phyloP scores from a whole-genome alignment of 2,888 invertebrate species.

The Limnephilus lunatus region DNA sequence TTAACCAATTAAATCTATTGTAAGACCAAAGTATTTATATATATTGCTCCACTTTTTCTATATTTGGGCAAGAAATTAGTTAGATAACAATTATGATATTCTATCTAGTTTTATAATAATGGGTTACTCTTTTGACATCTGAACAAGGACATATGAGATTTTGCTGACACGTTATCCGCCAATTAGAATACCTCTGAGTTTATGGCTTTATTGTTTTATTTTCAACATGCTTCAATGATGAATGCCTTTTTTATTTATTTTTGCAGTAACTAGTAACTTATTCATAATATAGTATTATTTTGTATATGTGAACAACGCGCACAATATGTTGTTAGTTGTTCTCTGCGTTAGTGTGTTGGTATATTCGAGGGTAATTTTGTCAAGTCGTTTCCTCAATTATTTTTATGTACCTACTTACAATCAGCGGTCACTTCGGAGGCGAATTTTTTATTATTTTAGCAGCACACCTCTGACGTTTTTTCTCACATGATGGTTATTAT shows the following conservation, averaged over 20 bases:
- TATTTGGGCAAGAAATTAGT: background rate
- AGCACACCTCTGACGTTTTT: background rate
- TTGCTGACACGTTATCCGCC: background rate
- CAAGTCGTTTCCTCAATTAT: slow-evolving; percentile 40
- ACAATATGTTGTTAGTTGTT: slow-evolving; percentile 5
- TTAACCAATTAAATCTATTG: too few species aligned
- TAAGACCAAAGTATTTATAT: too few species aligned
- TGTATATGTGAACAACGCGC: background rate
- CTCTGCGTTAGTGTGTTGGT: background rate
- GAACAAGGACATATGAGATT: background rate
- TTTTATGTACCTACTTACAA: background rate
- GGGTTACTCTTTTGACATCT: background rate
- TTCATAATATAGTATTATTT: background rate
- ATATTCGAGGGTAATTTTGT: slow-evolving; percentile 30
- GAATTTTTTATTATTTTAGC: background rate
- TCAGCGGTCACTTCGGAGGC: background rate
- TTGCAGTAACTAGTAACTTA: background rate
- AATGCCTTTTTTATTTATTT: background rate
- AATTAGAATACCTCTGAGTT: background rate
- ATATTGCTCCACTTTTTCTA: too few species aligned
- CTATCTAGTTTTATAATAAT: background rate
- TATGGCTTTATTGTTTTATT: slow-evolving; percentile 2
- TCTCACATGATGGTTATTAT: background rate
- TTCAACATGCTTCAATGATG: background rate
- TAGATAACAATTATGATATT: background rate